These are phyloP conservation scores for Tetragonisca angustula DNA, from an alignment of 2,888 invertebrate species.

Conservation along the genomic window DNA sequence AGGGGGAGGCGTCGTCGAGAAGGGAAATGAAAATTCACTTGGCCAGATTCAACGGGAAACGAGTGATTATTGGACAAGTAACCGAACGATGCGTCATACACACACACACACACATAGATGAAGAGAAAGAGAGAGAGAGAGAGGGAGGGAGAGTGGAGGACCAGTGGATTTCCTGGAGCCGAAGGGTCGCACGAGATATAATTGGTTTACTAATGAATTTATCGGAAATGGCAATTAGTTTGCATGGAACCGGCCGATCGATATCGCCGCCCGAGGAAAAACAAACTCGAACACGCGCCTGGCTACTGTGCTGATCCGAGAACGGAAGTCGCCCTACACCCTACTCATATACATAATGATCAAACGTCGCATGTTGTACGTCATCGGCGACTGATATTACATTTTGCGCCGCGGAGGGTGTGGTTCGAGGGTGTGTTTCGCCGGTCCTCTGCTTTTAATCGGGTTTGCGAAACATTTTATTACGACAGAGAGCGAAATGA, in stretches of 20 bases:
- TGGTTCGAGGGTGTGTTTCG: not conserved
- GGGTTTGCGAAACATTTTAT: not conserved
- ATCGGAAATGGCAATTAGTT: constrained; percentile 65
- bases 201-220: constrained; percentile 64
- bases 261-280: constrained; percentile 33
- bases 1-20: constrained; percentile 38
- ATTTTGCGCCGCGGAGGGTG: not conserved
- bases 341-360: not conserved
- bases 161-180: constrained; percentile 40
- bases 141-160: not conserved
- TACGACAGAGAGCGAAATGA: no score
- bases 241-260: constrained; percentile 56
- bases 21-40: constrained; percentile 72
- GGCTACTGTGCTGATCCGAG: not conserved
- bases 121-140: no score
- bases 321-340: not conserved
- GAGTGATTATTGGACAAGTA: constrained; percentile 67
- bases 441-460: no score
- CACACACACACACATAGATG: no score
- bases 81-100: constrained; percentile 42
- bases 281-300: constrained; percentile 35
- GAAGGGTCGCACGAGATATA: constrained; percentile 43
- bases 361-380: not conserved
- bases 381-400: not conserved
- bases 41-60: constrained; percentile 66